Evolutionary conservation across 2,797 vertebrate species (phyloP).

Genomic region (Pseudochirops corinnae): DNA sequence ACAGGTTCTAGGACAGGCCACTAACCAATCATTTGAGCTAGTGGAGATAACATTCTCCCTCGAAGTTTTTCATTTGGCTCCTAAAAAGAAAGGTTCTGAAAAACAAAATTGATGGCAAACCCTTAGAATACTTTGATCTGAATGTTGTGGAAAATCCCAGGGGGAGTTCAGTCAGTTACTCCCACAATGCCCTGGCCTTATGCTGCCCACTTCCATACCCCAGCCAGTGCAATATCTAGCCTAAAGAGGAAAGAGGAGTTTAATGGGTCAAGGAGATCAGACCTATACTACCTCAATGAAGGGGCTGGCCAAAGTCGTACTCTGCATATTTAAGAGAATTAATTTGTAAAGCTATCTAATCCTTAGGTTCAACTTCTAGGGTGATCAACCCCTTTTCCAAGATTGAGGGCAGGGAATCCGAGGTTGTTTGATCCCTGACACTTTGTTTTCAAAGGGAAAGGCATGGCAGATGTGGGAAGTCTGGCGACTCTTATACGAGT

Average conservation of each 20-base stretch:
- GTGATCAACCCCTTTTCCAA: not conserved
- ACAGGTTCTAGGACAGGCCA: not conserved
- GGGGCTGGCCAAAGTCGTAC: not conserved
- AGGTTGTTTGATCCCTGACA: not conserved
- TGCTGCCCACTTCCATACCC: not conserved
- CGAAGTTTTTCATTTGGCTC: not conserved
- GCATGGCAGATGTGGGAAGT: not conserved
- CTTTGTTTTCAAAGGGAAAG: not conserved
- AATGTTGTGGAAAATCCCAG: not conserved
- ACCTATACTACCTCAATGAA: not conserved
- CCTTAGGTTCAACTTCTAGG: not conserved
- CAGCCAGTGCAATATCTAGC: not conserved
- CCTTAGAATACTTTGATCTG: not conserved
- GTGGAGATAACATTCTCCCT: not conserved
- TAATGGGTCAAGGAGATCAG: not conserved
- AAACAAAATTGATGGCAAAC: not conserved
- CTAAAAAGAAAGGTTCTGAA: not conserved
- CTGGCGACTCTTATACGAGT: no score
- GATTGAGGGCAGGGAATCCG: not conserved
- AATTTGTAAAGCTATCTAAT: not conserved
- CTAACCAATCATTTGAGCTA: not conserved
- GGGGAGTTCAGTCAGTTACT: not conserved
- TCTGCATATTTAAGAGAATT: not conserved
- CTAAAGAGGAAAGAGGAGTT: not conserved
- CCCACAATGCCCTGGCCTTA: not conserved